phyloP scores from a whole-genome alignment of 2,888 invertebrate genomes.

The Hoplodrina ambigua region DNA sequence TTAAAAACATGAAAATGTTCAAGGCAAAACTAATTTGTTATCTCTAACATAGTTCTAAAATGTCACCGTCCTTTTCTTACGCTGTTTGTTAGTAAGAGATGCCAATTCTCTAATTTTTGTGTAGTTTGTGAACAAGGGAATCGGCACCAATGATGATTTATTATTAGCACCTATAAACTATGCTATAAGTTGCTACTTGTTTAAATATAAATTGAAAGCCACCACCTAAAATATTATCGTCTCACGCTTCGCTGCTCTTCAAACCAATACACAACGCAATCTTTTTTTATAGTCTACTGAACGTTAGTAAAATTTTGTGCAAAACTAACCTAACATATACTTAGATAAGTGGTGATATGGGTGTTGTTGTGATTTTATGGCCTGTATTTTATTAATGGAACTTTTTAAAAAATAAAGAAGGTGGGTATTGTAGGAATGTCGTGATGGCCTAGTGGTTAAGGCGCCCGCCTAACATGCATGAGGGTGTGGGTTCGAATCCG shows the following conservation, averaged over 20 bases:
- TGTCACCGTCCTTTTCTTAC: too few relatives aligned
- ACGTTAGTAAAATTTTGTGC: slow-evolving; percentile 58
- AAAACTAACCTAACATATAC: slow-evolving; percentile 31
- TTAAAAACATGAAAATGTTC: too few relatives aligned
- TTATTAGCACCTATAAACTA: background rate
- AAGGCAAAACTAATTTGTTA: too few relatives aligned
- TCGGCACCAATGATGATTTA: too few relatives aligned
- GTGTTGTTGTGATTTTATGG: slow-evolving; percentile 10
- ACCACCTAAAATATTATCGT: slow-evolving; percentile 60
- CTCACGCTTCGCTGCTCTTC: slow-evolving; percentile 66
- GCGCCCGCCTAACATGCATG: too few relatives aligned
- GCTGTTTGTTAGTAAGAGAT: too few relatives aligned
- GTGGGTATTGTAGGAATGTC: too few relatives aligned
- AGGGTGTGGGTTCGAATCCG: too few relatives aligned
- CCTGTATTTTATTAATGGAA: background rate
- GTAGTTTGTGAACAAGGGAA: too few relatives aligned
- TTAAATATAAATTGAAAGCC: slow-evolving; percentile 26
- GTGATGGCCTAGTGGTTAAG: too few relatives aligned
- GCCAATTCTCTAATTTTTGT: too few relatives aligned
- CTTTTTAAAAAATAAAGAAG: background rate
- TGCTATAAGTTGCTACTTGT: slow-evolving; percentile 12
- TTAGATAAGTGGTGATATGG: background rate
- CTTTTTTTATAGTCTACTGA: slow-evolving; percentile 71
- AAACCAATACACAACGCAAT: slow-evolving; percentile 69
- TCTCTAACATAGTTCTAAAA: too few relatives aligned